These are phyloP conservation scores for Andrena minutula DNA, from an alignment of 2,888 invertebrate genomes.

Conservation along the genomic window DNA sequence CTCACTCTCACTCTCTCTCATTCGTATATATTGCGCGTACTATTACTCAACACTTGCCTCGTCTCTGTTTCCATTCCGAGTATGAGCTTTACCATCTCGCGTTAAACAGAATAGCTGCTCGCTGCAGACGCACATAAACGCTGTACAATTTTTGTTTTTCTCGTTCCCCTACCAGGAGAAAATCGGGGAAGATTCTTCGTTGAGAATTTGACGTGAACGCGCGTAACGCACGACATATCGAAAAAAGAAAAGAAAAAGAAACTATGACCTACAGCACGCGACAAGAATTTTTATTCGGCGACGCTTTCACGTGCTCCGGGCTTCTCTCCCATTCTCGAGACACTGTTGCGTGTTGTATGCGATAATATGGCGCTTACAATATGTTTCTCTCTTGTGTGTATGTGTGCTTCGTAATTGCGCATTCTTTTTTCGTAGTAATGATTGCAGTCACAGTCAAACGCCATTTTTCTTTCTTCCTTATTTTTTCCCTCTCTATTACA, in stretches of 20 bases:
- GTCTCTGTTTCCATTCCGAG: background rate
- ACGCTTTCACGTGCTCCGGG: conserved; percentile 19
- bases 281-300: conserved; percentile 53
- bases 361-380: conserved; percentile 63
- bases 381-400: conserved; percentile 46
- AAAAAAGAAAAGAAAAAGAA: conserved; percentile 53
- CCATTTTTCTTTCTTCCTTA: conserved; percentile 58
- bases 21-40: conserved; percentile 26
- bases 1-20: conserved; percentile 1
- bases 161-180: conserved; percentile 21
- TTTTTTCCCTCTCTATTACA: conserved; percentile 52
- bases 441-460: conserved; percentile 84
- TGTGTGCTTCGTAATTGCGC: conserved; percentile 62
- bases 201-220: conserved; percentile 23
- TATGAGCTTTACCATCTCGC: conserved; percentile 21
- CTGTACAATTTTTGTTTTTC: conserved; percentile 15
- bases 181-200: conserved; percentile 34
- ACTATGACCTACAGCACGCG: conserved; percentile 59
- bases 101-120: conserved; percentile 34
- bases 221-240: conserved; percentile 44
- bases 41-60: conserved; percentile 21
- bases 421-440: conserved; percentile 76
- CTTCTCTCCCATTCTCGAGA: conserved; percentile 15
- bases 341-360: conserved; percentile 47
- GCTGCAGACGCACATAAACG: conserved; percentile 32